Percentiles rank a stretch among this genome's conserved stretches.
Evolutionary conservation across 2,888 invertebrate species (phyloP).

Genomic region (Osmoderma eremita): DNA sequence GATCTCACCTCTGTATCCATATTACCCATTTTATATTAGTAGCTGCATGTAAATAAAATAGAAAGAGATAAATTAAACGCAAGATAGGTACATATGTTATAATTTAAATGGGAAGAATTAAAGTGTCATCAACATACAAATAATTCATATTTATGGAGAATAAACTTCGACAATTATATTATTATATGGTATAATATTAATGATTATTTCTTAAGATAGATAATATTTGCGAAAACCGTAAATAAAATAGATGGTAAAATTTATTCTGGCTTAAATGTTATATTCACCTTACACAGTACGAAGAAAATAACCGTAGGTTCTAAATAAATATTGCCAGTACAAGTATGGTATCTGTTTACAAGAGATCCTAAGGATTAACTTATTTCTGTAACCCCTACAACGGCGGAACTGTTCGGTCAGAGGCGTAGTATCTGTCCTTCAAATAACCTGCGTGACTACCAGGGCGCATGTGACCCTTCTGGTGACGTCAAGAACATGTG

Average conservation of each 20-base stretch:
- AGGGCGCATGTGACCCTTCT: constrained; percentile 17
- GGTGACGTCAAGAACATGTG: constrained; percentile 31
- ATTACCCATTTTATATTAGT: constrained; percentile 8
- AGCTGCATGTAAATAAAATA: constrained; percentile 31
- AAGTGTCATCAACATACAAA: no score
- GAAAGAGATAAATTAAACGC: not conserved
- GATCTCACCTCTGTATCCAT: constrained; percentile 29
- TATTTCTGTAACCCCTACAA: constrained; percentile 12
- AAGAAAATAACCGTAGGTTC: not conserved
- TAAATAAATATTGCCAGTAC: constrained; percentile 1
- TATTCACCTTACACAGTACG: constrained; percentile 7
- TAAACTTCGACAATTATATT: no score
- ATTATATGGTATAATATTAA: no score
- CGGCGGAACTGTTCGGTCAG: constrained; percentile 1
- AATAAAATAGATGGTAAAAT: no score
- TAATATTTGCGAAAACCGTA: no score
- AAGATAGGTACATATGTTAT: no score
- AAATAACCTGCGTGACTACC: constrained; percentile 19
- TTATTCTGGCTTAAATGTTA: constrained; percentile 12
- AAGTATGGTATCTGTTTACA: constrained; percentile 28
- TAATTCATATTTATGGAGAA: no score
- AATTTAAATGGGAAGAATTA: no score
- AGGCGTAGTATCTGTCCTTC: constrained; percentile 10
- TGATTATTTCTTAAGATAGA: no score
- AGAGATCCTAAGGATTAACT: not conserved